phyloP scores from a whole-genome alignment of 2,797 vertebrate species.

The Takifugu ocellatus region DNA sequence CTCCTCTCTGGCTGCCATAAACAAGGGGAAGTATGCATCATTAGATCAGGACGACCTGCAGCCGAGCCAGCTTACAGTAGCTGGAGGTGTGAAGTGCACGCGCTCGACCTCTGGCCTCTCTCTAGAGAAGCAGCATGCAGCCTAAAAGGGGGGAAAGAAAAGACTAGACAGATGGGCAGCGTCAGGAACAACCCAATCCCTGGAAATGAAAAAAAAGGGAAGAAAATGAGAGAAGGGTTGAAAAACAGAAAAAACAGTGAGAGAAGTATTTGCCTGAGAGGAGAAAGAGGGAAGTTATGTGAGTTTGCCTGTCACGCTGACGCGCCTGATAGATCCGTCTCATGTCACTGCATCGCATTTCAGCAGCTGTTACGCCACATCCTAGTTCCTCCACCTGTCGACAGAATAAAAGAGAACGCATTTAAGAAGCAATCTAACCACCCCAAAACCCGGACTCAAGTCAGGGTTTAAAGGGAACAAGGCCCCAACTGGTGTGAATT shows the following conservation, averaged over 20 bases:
- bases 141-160: too few relatives aligned
- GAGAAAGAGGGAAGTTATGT: conserved; percentile 63
- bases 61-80: conserved; percentile 52
- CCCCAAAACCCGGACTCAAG: neutral
- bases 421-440: neutral
- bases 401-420: neutral
- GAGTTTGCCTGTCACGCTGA: conserved; percentile 63
- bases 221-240: conserved; percentile 7
- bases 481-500: conserved; percentile 26
- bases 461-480: neutral
- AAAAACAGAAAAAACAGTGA: conserved; percentile 31
- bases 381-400: conserved; percentile 5
- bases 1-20: conserved; percentile 57
- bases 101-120: conserved; percentile 10
- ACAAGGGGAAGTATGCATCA: conserved; percentile 68
- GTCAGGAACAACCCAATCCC: conserved; percentile 6
- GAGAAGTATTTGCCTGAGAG: conserved; percentile 72
- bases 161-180: neutral
- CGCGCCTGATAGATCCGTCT: conserved; percentile 50
- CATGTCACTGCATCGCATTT: conserved; percentile 50
- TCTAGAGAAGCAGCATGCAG: too few relatives aligned
- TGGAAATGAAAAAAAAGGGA: conserved; percentile 15
- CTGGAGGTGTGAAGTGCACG: conserved; percentile 14
- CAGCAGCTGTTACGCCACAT: conserved; percentile 42
- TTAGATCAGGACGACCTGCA: conserved; percentile 63